Percentiles rank a stretch among this genome's conserved stretches.
Conservation (phyloP, 2,797 vertebrate genomes). For the Ceyx erithaca region DNA sequence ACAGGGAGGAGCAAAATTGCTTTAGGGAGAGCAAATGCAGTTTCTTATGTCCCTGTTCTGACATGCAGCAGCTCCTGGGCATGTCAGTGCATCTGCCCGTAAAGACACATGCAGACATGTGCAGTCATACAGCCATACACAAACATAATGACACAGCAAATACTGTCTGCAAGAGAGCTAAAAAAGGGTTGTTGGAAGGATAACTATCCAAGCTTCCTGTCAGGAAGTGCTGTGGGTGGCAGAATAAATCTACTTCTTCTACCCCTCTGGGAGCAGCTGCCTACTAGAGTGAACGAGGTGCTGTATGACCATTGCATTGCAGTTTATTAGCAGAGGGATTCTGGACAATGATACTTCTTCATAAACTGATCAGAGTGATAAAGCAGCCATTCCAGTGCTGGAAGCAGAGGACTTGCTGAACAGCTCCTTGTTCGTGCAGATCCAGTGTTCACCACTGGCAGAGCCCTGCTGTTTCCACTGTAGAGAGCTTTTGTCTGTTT, state of each 20-base stretch:
- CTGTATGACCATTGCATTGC: not conserved
- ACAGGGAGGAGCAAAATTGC: not conserved
- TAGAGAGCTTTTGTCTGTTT: too few species aligned
- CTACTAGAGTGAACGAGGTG: not conserved
- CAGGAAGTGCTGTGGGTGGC: not conserved
- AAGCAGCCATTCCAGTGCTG: too few species aligned
- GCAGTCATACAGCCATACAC: not conserved
- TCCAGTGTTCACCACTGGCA: too few species aligned
- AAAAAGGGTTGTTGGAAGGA: not conserved
- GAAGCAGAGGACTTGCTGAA: too few species aligned
- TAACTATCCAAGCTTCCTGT: conserved; percentile 9
- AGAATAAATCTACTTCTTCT: not conserved
- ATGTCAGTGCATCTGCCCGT: not conserved
- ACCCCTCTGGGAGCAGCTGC: conserved; percentile 30
- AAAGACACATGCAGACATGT: not conserved
- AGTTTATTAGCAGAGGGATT: too few species aligned
- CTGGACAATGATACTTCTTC: too few species aligned
- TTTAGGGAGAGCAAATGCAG: not conserved
- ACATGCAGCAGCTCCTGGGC: not conserved
- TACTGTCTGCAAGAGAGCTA: not conserved
- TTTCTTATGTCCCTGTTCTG: not conserved
- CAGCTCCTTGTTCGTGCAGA: too few species aligned
- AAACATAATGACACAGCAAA: not conserved
- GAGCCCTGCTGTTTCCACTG: too few species aligned
- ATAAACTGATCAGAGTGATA: too few species aligned